Evolutionary conservation across 2,113 vertebrate genomes (phyloP).

Genomic region (Mionectes macconnelli): DNA sequence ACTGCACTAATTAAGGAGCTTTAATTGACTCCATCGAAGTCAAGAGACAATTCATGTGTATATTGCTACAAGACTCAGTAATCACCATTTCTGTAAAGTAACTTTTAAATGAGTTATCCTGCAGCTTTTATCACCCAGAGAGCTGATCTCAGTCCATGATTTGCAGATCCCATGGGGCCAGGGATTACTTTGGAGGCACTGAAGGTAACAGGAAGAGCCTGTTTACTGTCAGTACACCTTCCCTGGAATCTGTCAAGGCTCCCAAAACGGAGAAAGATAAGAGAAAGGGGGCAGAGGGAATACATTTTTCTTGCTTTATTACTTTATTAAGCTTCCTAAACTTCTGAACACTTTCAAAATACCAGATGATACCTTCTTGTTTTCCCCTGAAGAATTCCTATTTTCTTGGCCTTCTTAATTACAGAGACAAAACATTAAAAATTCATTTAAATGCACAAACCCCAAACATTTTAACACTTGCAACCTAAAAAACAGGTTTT

Average conservation of each 20-base stretch:
- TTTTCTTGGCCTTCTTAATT: background rate
- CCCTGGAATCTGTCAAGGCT: background rate
- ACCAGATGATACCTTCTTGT: background rate
- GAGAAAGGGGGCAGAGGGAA: background rate
- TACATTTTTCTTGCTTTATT: background rate
- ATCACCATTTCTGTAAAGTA: slow-evolving; percentile 8
- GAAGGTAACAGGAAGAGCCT: background rate
- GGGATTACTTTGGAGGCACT: background rate
- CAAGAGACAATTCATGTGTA: background rate
- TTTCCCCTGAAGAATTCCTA: background rate
- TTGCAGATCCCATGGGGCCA: background rate
- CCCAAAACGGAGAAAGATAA: background rate
- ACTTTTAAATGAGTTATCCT: slow-evolving; percentile 19
- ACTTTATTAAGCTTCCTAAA: background rate
- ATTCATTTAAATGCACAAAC: background rate
- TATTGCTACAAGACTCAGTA: background rate
- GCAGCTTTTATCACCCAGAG: background rate
- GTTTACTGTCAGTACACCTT: background rate
- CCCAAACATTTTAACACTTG: background rate
- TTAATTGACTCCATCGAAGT: slow-evolving; percentile 45
- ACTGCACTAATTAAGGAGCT: slow-evolving; percentile 43
- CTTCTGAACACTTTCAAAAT: background rate
- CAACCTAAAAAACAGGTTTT: background rate
- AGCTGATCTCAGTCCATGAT: background rate
- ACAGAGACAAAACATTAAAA: background rate